A percentile compares a stretch with the other conserved stretches of the same genome.
Evolutionary conservation across 2,888 invertebrate species (phyloP).

Genomic region (Blastobasis lacticolella): DNA sequence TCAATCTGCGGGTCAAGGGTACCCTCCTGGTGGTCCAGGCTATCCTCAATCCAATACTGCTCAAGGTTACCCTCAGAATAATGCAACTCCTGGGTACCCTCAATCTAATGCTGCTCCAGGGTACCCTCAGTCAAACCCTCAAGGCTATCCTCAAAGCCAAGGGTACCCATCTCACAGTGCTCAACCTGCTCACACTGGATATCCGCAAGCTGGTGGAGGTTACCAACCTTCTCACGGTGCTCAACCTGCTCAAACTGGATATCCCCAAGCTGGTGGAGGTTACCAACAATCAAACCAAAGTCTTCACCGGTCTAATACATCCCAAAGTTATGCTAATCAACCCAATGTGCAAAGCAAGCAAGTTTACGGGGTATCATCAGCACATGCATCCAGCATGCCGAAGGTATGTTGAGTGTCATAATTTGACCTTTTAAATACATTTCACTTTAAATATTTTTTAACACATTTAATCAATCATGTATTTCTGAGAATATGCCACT

Average conservation of each 20-base stretch:
- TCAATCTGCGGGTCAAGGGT: constrained; percentile 25
- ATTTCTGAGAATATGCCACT: too few species aligned
- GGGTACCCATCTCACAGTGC: constrained; percentile 18
- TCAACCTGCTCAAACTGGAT: constrained; percentile 9
- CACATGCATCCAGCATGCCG: constrained; percentile 28
- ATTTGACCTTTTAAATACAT: constrained; percentile 12
- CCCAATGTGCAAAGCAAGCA: constrained; percentile 33
- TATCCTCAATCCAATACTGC: constrained; percentile 30
- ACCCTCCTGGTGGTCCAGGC: constrained; percentile 33
- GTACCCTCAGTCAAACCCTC: constrained; percentile 19
- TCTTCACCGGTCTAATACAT: constrained; percentile 44
- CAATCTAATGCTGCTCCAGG: constrained; percentile 24
- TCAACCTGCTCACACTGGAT: constrained; percentile 20
- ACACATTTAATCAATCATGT: too few species aligned
- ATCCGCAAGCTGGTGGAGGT: constrained; percentile 19
- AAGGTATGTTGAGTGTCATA: constrained; percentile 42
- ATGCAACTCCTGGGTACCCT: constrained; percentile 29
- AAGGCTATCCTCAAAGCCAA: constrained; percentile 11
- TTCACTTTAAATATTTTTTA: too few species aligned
- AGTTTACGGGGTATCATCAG: constrained; percentile 39
- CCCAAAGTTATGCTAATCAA: constrained; percentile 19
- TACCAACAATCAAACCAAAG: constrained; percentile 28
- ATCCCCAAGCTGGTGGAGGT: constrained; percentile 24
- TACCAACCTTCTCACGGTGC: constrained; percentile 14
- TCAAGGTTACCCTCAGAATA: constrained; percentile 15